Evolutionary conservation across 2,113 vertebrate genomes (phyloP).

Genomic region (Hippocampus zosterae): DNA sequence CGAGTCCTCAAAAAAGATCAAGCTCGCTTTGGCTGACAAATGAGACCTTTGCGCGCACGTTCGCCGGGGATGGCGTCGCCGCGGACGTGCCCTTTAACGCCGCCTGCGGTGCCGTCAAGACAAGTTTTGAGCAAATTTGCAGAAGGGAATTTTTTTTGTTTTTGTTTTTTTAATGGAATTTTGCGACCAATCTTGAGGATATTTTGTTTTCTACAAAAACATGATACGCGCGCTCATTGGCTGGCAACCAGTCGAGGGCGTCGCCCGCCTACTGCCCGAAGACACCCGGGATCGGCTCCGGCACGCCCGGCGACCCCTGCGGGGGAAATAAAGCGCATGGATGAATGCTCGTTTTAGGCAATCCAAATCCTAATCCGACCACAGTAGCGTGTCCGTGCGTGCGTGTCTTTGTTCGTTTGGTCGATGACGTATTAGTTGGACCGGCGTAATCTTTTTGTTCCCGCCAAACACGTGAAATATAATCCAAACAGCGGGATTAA

Average conservation of each 20-base stretch:
- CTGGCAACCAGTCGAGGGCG: too few species aligned
- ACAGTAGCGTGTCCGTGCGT: not conserved
- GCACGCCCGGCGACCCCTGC: too few species aligned
- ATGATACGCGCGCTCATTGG: too few species aligned
- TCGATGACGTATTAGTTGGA: not conserved
- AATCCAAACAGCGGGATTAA: not conserved
- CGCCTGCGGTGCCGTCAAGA: too few species aligned
- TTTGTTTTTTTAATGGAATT: too few species aligned
- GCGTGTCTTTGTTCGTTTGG: not conserved
- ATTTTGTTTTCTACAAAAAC: too few species aligned
- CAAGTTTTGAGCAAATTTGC: too few species aligned
- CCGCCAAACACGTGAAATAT: not conserved
- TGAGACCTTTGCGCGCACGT: not conserved
- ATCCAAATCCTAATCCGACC: not conserved
- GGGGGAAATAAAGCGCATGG: too few species aligned
- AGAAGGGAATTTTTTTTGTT: too few species aligned
- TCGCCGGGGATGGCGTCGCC: not conserved
- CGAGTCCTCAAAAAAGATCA: not conserved
- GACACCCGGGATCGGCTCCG: too few species aligned
- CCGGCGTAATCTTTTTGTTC: not conserved
- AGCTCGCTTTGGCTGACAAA: constrained; percentile 1
- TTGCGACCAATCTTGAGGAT: too few species aligned
- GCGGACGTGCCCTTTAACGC: not conserved
- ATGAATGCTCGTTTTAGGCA: not conserved
- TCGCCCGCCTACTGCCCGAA: too few species aligned